These are phyloP conservation scores for Synergus gifuensis DNA, from an alignment of 2,888 invertebrate species.

Conservation along the genomic window DNA sequence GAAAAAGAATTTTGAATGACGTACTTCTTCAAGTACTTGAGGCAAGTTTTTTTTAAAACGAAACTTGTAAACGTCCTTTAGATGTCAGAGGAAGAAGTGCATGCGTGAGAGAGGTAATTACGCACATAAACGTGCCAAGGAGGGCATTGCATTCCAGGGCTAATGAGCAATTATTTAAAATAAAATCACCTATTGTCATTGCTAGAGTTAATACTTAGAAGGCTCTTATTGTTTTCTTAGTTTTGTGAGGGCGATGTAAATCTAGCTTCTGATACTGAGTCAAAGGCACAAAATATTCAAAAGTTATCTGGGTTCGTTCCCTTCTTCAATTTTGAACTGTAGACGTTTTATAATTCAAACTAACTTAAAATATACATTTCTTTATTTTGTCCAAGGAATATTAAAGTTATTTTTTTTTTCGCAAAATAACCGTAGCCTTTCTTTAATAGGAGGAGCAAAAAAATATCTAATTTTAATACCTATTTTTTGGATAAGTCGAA, in stretches of 20 bases:
- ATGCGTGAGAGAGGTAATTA: constrained; percentile 25
- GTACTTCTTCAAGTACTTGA: not conserved
- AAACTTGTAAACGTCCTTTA: constrained; percentile 12
- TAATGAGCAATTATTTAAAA: constrained; percentile 57
- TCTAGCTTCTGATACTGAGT: not conserved
- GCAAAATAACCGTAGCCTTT: too few species aligned
- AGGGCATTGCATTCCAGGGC: constrained; percentile 54
- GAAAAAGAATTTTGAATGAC: constrained; percentile 10
- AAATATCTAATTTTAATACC: too few species aligned
- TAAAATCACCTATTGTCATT: constrained; percentile 43
- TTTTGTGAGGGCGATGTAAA: not conserved
- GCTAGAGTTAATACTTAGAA: constrained; percentile 37
- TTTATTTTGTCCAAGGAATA: too few species aligned
- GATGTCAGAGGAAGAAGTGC: not conserved
- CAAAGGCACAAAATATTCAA: not conserved
- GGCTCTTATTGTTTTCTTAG: not conserved
- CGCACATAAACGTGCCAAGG: constrained; percentile 45
- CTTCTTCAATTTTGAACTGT: too few species aligned
- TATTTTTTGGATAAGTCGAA: too few species aligned
- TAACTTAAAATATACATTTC: too few species aligned
- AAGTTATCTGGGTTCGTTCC: too few species aligned
- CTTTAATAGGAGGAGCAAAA: too few species aligned
- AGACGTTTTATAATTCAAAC: too few species aligned
- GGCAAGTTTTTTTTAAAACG: not conserved
- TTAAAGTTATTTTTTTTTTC: too few species aligned